Base-by-base conservation (phyloP, 2,113 vertebrate genomes). In the Seriola aureovittata region DNA sequence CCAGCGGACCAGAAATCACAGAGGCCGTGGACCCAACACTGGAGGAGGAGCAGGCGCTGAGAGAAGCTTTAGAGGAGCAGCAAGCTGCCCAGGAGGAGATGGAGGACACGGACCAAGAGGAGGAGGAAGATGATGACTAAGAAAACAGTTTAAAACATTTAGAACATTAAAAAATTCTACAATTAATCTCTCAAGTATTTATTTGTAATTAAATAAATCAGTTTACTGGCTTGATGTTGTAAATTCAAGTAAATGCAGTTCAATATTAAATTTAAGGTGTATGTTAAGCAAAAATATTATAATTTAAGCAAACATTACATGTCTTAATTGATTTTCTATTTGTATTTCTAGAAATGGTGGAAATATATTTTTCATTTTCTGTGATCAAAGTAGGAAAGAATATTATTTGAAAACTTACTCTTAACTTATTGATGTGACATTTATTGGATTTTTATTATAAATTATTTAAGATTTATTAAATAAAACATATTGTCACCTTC, bases 21-120 rank as follows among this genome's bases (percentile, higher is more conserved):
- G 98, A 99, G 90, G 74, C 85, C 1, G 58, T 86, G 50, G 98
- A 99, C 75, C 97, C 98, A 8, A 95, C 89, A 0, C 75, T 97
- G 85, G 95, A 97, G 69, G 97, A 99, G 59, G 98, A 99, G 63
- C 91, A 93, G 63, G 94, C 92, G 8, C 93, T 97, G 54, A 93
- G 91, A 80, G 93, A 95, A 10, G 92, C 95, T 0, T 92, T 94
- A 71, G 97, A 96, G 83, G 94, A 96, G 76, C 90, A 94, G 62
- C 82, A 87, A 77, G 94, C 91, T 0, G 91, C 78, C 11, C 87
- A 82, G 5, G 96, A 96, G 42, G 95, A 97, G 32, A 87, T 78
- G 1, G 96, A 97, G 44, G 95, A 90, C 4, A 76, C 89, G 10
- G 96, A 96, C 0, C 96, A 95, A 0, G 96, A 96, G 0, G 96